A percentile compares a stretch with the other conserved stretches of the same genome.
phyloP scores from a whole-genome alignment of 2,113 vertebrate species.

The Benitochromis conjunctus region DNA sequence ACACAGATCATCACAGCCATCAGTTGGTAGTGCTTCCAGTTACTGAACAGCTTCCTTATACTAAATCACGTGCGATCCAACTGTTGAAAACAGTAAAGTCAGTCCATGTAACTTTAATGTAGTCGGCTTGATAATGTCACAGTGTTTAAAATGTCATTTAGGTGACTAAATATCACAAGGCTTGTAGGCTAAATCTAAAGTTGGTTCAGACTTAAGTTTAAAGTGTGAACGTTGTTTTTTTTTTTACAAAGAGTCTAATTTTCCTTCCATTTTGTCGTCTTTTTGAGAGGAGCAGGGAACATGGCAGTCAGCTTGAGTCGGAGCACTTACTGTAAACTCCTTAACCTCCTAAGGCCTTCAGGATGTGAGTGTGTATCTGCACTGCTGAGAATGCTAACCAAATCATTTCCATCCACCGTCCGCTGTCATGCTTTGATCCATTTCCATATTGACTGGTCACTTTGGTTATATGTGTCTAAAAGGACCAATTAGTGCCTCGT shows the following conservation, averaged over 20 bases:
- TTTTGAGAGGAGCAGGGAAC: background rate
- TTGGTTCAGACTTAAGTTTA: background rate
- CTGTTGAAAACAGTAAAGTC: background rate
- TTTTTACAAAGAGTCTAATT: background rate
- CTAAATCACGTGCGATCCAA: background rate
- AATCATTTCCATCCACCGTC: background rate
- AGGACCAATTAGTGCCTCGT: background rate
- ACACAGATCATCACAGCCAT: background rate
- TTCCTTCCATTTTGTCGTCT: background rate
- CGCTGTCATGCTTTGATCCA: background rate
- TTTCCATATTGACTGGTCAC: background rate
- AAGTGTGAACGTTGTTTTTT: background rate
- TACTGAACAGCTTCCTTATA: background rate
- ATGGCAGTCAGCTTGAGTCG: rapidly evolving
- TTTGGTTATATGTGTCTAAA: background rate
- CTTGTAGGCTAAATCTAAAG: background rate
- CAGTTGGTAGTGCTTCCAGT: background rate
- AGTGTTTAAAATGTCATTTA: too few species aligned
- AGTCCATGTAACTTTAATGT: too few species aligned
- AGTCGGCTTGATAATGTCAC: too few species aligned
- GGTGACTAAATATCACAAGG: background rate
- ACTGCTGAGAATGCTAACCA: background rate
- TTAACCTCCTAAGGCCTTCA: background rate
- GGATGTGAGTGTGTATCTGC: background rate
- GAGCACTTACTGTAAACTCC: background rate